Evolutionary conservation across 2,113 vertebrate species (phyloP).

Genomic region (Apteryx mantelli): DNA sequence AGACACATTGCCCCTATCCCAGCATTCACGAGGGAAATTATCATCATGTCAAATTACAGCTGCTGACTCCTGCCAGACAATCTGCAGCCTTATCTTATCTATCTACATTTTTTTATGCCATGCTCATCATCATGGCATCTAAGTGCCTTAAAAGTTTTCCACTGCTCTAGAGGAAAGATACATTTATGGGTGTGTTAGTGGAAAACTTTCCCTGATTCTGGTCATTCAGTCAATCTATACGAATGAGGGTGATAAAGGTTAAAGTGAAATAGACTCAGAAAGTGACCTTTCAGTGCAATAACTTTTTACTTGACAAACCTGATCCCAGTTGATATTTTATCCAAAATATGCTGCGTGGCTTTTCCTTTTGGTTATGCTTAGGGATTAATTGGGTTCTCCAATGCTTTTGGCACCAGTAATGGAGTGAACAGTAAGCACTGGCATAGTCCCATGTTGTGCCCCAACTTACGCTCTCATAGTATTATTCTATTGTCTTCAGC

Average conservation of each 20-base stretch:
- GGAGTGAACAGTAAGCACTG: neutral
- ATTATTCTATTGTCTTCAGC: neutral
- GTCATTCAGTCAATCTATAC: neutral
- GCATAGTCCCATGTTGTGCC: neutral
- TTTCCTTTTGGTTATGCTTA: neutral
- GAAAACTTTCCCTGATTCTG: conserved; percentile 12
- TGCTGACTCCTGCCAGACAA: conserved; percentile 45
- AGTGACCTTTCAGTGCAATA: neutral
- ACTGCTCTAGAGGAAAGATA: conserved; percentile 33
- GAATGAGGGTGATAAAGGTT: neutral
- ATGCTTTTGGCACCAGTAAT: neutral
- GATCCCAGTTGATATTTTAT: neutral
- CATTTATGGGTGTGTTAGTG: neutral
- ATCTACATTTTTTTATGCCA: conserved; percentile 60
- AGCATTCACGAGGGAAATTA: neutral
- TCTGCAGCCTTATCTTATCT: conserved; percentile 51
- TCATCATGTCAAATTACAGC: conserved; percentile 38
- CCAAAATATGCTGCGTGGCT: neutral
- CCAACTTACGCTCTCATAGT: neutral
- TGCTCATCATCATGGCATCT: conserved; percentile 42
- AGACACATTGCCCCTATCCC: neutral
- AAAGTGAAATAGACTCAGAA: neutral
- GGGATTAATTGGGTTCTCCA: neutral
- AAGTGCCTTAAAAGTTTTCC: conserved; percentile 64
- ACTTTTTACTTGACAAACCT: neutral